Evolutionary conservation across 2,113 vertebrate species (phyloP).

Genomic region (Gopherus flavomarginatus): DNA sequence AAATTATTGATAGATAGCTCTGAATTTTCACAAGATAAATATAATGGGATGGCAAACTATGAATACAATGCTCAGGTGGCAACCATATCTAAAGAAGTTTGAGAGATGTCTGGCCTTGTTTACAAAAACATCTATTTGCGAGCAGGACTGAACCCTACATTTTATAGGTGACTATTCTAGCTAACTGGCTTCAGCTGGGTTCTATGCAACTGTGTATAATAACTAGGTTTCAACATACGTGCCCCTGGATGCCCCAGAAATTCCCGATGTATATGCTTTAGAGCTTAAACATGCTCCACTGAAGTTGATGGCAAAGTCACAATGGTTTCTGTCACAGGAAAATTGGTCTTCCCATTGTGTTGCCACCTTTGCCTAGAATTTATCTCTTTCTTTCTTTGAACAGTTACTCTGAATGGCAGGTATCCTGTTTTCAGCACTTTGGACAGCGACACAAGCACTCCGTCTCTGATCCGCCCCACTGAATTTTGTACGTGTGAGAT

Average conservation of each 20-base stretch:
- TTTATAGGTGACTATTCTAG: not conserved
- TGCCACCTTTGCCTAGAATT: not conserved
- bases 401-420: not conserved
- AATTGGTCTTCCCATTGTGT: not conserved
- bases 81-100: not conserved
- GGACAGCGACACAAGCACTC: slow-evolving; percentile 18
- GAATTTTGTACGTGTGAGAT: not conserved
- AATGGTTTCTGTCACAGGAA: not conserved
- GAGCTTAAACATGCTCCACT: not conserved
- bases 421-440: slow-evolving; percentile 43
- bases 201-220: not conserved
- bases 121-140: fast-evolving
- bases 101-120: fast-evolving
- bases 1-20: slow-evolving; percentile 10
- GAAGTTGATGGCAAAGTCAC: not conserved
- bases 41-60: fast-evolving
- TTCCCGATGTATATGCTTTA: not conserved
- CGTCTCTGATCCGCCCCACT: no score
- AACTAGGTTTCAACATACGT: not conserved
- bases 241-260: not conserved
- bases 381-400: not conserved
- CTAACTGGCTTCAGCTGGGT: not conserved
- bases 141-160: fast-evolving
- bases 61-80: fast-evolving
- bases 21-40: slow-evolving; percentile 34